Evolutionary conservation across 2,888 invertebrate genomes (phyloP).

Genomic region (Drosophila glabriapex): DNA sequence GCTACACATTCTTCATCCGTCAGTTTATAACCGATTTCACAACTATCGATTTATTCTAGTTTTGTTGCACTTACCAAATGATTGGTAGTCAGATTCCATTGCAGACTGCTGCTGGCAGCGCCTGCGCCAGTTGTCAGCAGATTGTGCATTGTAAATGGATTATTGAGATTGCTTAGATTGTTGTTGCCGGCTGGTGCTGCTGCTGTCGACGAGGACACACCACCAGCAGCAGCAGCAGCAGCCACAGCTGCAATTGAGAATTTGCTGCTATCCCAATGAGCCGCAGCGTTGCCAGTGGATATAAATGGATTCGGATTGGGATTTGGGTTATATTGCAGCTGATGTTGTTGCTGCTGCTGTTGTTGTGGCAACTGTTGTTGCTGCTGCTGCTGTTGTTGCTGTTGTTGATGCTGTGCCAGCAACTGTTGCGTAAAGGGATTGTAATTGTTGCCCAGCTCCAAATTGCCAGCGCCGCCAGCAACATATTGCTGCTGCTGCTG

Average conservation of each 20-base stretch:
- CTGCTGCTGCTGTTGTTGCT: constrained; percentile 61
- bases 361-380: constrained; percentile 59
- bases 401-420: constrained; percentile 65
- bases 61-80: constrained; percentile 54
- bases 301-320: constrained; percentile 73
- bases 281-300: constrained; percentile 44
- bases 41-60: background rate
- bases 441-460: constrained; percentile 62
- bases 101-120: constrained; percentile 54
- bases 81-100: constrained; percentile 78
- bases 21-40: background rate
- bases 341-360: constrained; percentile 60
- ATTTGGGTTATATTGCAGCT: constrained; percentile 62
- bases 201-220: constrained; percentile 18
- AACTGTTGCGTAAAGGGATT: constrained; percentile 71
- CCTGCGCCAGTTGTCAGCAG: constrained; percentile 64
- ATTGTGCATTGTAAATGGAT: constrained; percentile 76
- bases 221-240: constrained; percentile 51
- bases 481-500: constrained; percentile 57
- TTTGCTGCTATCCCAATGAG: constrained; percentile 72
- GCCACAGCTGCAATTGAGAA: constrained; percentile 62
- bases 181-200: constrained; percentile 49
- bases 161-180: constrained; percentile 79
- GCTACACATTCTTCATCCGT: no score
- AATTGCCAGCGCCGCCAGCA: constrained; percentile 31